Base-by-base conservation (phyloP, 2,797 vertebrate genomes). In the Morelia viridis region DNA sequence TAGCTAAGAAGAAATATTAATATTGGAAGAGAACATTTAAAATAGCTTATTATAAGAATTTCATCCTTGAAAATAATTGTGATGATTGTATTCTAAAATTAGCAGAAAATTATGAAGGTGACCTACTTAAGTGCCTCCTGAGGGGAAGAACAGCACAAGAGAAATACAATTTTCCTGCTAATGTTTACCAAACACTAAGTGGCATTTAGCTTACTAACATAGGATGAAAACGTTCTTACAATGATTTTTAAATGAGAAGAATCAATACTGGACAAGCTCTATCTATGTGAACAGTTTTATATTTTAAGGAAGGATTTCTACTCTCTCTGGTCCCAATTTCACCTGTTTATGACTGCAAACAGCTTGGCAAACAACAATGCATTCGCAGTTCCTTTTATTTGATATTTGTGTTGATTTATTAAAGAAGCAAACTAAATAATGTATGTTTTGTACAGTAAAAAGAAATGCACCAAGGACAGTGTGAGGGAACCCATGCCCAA, bases 51-150 rank as follows among this genome's bases (percentile, higher is more conserved):
- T 57, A 89, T 13, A 90, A 62, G 56, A 87, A 62, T 50, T 71
- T n/a, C 56, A 57, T 13, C 50, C 4, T 53, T 86, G 60, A 62
- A 92, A 22, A 58, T 57, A 62, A 41, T 24, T 84, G 60, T 57
- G 19, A 58, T 89, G 50, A 87, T 50, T 56, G 61, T 87, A 76
- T 41, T 53, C n/a, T 53, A 92, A 76, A 89, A 86, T 62, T 56
- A 87, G 89, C 89, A 76, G 83, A 19, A 71, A 92, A 92, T 61
- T 87, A 90, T 76, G 17, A 92, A 89, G 35, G 64, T 35, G 89
- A 87, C 89, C 89, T 90, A 92, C n/a, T 87, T 90, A 92, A 76
- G 80, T 57, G 46, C 5, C 26, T 9, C 65, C 58, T 62, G 41
- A 46, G 35, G 84, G n/a, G 46, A 35, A 90, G 86, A 56, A 65